These are phyloP conservation scores for Patiria miniata DNA, from an alignment of 35 echinoderm and acorn worm species.

Conservation along the genomic window DNA sequence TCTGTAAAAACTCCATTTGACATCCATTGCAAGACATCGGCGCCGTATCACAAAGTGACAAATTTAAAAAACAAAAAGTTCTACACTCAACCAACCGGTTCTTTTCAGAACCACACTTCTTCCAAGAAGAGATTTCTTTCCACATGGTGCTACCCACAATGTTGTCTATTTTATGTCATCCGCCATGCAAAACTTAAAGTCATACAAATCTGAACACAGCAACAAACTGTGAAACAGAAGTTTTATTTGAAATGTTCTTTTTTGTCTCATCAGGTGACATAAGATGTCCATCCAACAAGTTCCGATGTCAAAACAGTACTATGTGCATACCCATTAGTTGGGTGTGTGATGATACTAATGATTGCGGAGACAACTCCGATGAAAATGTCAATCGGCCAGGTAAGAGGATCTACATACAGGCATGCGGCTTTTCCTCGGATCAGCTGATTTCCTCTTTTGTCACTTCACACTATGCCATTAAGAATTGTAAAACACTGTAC, in stretches of 20 bases:
- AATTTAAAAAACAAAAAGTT: no score
- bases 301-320: conserved; percentile 15
- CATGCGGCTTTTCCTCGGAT: conserved; percentile 11
- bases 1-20: background rate
- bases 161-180: no score
- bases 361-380: conserved; percentile 48
- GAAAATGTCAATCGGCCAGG: conserved; percentile 13
- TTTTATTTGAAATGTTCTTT: background rate
- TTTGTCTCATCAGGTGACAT: background rate
- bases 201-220: no score
- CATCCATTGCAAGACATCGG: background rate
- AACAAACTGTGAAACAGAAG: no score
- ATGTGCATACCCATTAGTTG: conserved; percentile 40
- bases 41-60: background rate
- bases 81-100: no score
- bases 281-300: conserved; percentile 25
- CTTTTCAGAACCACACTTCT: no score
- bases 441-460: no score
- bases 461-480: no score
- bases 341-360: conserved; percentile 43
- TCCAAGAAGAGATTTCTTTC: no score
- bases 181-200: no score
- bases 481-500: no score
- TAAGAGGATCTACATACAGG: background rate
- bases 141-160: no score